A percentile compares a stretch with the other conserved stretches of the same genome.
These are phyloP conservation scores for Echinometra lucunter DNA, from an alignment of 53 echinoderm and acorn worm species.

Conservation along the genomic window DNA sequence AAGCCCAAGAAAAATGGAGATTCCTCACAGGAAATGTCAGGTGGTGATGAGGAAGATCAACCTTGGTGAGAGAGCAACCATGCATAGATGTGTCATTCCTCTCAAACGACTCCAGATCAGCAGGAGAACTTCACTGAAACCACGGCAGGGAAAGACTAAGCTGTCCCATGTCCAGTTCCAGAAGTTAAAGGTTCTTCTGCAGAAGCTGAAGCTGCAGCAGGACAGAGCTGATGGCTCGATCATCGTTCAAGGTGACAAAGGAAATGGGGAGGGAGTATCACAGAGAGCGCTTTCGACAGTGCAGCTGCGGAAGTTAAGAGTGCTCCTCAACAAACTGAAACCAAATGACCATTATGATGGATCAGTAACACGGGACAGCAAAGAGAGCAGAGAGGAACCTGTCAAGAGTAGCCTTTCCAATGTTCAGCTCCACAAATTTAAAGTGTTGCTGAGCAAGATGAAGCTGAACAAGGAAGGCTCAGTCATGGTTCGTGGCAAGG, in stretches of 20 bases:
- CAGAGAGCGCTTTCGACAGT: neutral
- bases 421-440: constrained; percentile 34
- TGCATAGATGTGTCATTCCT: constrained; percentile 46
- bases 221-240: neutral
- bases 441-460: constrained; percentile 1
- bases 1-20: constrained; percentile 15
- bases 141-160: neutral
- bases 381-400: neutral
- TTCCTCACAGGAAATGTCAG: constrained; percentile 32
- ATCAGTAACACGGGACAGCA: neutral
- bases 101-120: constrained; percentile 2
- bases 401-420: constrained; percentile 9
- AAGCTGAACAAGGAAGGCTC: constrained; percentile 24
- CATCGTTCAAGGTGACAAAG: neutral
- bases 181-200: constrained; percentile 42
- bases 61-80: constrained; percentile 54
- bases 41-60: constrained; percentile 61
- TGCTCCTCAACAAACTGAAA: constrained; percentile 47
- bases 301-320: constrained; percentile 21
- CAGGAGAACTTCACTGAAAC: neutral
- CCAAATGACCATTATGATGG: neutral
- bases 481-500: neutral
- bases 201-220: constrained; percentile 43
- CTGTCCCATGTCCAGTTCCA: constrained; percentile 19
- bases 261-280: neutral